Conservation (phyloP, 2,797 vertebrate genomes). For the Gymnodraco acuticeps region DNA sequence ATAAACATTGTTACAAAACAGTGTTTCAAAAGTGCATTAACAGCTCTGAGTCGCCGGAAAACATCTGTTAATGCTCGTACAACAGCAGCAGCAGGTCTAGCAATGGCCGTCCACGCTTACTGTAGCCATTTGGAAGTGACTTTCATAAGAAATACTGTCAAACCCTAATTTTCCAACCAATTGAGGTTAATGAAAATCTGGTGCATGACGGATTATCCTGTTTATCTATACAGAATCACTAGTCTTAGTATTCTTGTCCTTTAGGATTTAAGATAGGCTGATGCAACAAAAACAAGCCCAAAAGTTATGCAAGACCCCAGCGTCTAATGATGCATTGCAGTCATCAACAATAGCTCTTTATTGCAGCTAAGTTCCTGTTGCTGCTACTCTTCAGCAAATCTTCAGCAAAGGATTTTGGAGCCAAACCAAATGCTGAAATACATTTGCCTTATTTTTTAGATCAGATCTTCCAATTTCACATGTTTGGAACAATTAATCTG, state of each 20-base stretch:
- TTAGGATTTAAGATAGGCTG: slow-evolving; percentile 2
- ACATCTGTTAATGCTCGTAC: neutral
- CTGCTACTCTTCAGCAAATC: slow-evolving; percentile 4
- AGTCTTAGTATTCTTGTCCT: neutral
- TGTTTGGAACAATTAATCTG: slow-evolving; percentile 42
- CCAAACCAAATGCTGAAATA: slow-evolving; percentile 27
- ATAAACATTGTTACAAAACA: neutral
- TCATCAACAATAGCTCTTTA: slow-evolving; percentile 35
- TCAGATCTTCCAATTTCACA: slow-evolving; percentile 23
- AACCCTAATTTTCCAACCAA: neutral
- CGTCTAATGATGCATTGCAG: slow-evolving; percentile 14
- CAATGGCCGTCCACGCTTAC: neutral
- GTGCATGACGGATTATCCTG: neutral
- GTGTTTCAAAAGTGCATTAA: neutral
- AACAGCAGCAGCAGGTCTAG: neutral
- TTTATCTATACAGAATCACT: neutral
- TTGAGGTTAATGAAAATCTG: neutral
- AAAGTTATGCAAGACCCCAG: neutral
- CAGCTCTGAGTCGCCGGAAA: neutral
- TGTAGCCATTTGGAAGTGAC: neutral
- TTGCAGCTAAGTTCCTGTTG: slow-evolving; percentile 24
- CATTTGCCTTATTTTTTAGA: slow-evolving; percentile 10
- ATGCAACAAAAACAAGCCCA: neutral
- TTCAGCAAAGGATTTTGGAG: slow-evolving; percentile 17
- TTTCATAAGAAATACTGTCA: neutral